Percentiles rank a stretch among this genome's conserved stretches.
phyloP scores from a whole-genome alignment of 2,113 vertebrate genomes.

The Oplegnathus fasciatus region DNA sequence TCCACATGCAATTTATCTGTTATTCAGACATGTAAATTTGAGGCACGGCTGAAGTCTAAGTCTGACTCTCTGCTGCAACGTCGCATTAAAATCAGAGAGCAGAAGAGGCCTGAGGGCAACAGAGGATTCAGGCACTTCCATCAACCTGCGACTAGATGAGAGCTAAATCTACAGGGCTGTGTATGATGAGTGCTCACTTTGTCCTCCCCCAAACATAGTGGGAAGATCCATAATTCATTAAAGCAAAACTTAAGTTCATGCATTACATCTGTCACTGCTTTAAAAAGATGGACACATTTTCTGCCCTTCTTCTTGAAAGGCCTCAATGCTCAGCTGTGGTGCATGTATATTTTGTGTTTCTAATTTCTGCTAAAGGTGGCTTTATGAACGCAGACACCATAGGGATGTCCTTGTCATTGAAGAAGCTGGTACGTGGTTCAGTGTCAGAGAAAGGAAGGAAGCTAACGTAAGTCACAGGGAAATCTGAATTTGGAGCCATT shows the following conservation, averaged over 20 bases:
- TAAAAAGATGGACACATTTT: slow-evolving; percentile 41
- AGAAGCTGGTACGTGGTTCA: background rate
- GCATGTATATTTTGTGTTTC: background rate
- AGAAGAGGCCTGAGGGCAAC: slow-evolving; percentile 47
- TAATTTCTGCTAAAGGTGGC: slow-evolving; percentile 10
- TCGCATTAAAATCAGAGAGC: slow-evolving; percentile 57
- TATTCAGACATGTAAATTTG: slow-evolving; percentile 29
- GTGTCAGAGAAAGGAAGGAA: slow-evolving; percentile 16
- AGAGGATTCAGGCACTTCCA: slow-evolving; percentile 65
- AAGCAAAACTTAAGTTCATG: slow-evolving; percentile 53
- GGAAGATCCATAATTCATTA: slow-evolving; percentile 73
- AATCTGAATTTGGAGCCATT: slow-evolving; percentile 45
- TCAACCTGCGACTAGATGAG: slow-evolving; percentile 56
- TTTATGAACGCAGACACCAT: background rate
- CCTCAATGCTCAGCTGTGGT: background rate
- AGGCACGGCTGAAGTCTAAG: slow-evolving; percentile 32
- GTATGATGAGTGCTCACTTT: slow-evolving; percentile 63
- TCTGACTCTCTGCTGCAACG: slow-evolving; percentile 42
- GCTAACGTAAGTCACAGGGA: slow-evolving; percentile 11
- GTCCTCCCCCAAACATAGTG: slow-evolving; percentile 37
- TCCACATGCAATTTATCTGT: slow-evolving; percentile 10
- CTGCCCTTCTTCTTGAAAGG: slow-evolving; percentile 26
- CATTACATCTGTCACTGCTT: slow-evolving; percentile 52
- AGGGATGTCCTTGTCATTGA: background rate
- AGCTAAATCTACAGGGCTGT: slow-evolving; percentile 52